Conservation (phyloP, 1,140 invertebrate genomes). For the Sitobion miscanthi region DNA sequence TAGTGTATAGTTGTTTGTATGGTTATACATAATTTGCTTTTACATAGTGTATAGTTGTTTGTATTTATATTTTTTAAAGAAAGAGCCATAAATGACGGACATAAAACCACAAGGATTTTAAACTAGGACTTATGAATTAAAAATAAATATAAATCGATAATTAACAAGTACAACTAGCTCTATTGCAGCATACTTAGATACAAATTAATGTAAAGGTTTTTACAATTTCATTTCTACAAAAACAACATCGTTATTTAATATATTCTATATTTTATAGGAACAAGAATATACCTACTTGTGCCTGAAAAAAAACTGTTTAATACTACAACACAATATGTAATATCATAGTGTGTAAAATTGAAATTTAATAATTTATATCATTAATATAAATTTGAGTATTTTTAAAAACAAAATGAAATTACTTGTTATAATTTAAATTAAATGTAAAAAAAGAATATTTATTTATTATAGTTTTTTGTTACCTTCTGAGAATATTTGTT, state of each 20-base stretch:
- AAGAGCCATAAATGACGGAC: neutral
- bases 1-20: no score
- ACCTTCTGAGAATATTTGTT: neutral
- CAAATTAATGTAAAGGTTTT: neutral
- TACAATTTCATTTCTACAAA: neutral
- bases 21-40: no score
- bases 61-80: neutral
- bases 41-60: neutral
- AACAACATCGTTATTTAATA: neutral
- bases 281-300: neutral
- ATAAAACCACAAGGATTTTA: neutral
- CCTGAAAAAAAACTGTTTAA: neutral
- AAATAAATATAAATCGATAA: neutral
- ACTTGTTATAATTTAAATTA: neutral
- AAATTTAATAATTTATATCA: neutral
- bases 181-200: neutral
- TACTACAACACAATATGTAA: no score
- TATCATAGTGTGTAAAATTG: no score
- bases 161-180: neutral
- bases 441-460: neutral
- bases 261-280: neutral
- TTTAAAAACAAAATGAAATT: neutral
- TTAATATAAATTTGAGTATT: neutral
- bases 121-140: neutral
- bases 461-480: neutral